Conservation (phyloP, 2,888 invertebrate genomes). For the Geotrupes spiniger region DNA sequence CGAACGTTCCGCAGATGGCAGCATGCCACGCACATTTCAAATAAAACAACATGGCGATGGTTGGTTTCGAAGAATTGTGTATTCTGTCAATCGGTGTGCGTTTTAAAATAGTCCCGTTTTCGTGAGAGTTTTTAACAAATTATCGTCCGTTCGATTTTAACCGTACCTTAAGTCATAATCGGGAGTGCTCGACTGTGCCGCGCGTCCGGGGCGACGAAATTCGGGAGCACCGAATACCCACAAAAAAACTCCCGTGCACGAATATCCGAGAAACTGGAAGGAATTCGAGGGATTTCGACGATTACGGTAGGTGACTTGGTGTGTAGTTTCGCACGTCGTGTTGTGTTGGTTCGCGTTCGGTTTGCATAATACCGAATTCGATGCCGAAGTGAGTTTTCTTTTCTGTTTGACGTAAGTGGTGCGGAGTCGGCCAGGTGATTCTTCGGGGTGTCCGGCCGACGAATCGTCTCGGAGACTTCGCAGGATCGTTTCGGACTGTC, state of each 20-base stretch:
- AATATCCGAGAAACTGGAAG: slow-evolving; percentile 2
- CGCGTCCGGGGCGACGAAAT: too few species aligned
- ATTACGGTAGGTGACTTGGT: too few species aligned
- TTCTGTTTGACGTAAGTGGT: too few species aligned
- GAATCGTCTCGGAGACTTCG: too few species aligned
- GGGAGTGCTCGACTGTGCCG: slow-evolving; percentile 9
- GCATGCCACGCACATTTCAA: slow-evolving; percentile 25
- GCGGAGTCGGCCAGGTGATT: too few species aligned
- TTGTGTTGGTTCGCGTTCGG: neutral
- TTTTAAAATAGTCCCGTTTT: slow-evolving; percentile 20
- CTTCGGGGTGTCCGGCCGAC: too few species aligned
- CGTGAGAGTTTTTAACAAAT: neutral
- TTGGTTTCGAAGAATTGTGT: slow-evolving; percentile 27
- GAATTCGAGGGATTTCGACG: neutral
- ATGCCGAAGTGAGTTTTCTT: too few species aligned
- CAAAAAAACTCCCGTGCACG: neutral
- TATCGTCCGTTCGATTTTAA: slow-evolving; percentile 13
- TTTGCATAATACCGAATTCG: neutral
- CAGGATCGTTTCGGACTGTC: neutral
- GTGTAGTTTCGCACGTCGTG: neutral
- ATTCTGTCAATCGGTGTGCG: slow-evolving; percentile 28
- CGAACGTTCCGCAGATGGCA: too few species aligned
- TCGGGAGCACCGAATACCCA: too few species aligned
- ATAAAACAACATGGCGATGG: slow-evolving; percentile 35
- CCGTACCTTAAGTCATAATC: slow-evolving; percentile 13